Base-by-base conservation (phyloP, 2,113 vertebrate species). In the Hypanus sabinus region DNA sequence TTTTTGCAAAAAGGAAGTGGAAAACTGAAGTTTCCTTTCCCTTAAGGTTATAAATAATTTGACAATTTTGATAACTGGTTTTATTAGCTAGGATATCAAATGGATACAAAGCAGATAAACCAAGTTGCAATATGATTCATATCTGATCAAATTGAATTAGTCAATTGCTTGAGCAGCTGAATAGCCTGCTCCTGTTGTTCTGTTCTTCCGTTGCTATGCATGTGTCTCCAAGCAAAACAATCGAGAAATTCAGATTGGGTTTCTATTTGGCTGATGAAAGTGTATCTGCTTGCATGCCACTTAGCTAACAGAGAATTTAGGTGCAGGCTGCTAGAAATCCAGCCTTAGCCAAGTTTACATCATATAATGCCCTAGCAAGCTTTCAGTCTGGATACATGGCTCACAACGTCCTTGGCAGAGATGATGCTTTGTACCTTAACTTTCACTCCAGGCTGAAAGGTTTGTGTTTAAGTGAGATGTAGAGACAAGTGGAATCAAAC, bases 341-440 rank as follows among this genome's bases (percentile, higher is more conserved):
- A 90, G 57, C 60, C 57, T 68, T 65, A 65, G 85, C 85, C 55
- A 85, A 73, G 71, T 22, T 73, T 73, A 16, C 20, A 73, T 24
- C 68, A 11, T 57, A 62, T 55, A n/a, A 24, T 57, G 8, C 57
- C 46, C 9, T 60, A 30, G 83, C 55, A 87, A 62, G 83, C 83
- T 88, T 88, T 60, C 83, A 4, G 83, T 18, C 83, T 62, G 30
- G 57, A 55, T 88, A 62, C n/a, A 62, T 60, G 57, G 12, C 83
- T 27, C 83, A 88, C 55, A 88, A 88, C 60, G 27, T 87, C 57
- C 57, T 88, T 88, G 83, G 83, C 83, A 88, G 60, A 60, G 83
- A 88, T 62, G 57, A 55, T 88, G 83, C 83, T 62, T 88, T 88
- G 57, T 88, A 27, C 30, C 22, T 27, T 62, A 55, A 88, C 55